A percentile compares a stretch with the other conserved stretches of the same genome.
Evolutionary conservation across 2,113 vertebrate genomes (phyloP).

Genomic region (Leptobrachium ailaonicum): DNA sequence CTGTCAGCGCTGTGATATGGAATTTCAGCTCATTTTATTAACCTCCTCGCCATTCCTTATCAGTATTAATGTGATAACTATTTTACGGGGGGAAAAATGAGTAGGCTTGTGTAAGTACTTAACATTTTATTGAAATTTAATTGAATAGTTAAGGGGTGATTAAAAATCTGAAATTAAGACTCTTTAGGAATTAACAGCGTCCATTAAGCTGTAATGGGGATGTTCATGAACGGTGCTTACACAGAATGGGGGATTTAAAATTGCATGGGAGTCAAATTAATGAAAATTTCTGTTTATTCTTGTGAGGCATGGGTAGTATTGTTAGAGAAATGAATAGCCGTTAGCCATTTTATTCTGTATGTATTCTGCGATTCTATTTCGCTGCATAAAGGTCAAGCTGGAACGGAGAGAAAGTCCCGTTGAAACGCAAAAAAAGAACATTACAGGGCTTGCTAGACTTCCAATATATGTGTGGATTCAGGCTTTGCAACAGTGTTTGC

Average conservation of each 20-base stretch:
- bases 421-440: too few species aligned
- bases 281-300: constrained; percentile 80
- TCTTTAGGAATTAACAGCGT: constrained; percentile 90
- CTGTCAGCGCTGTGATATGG: constrained; percentile 58
- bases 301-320: constrained; percentile 72
- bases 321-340: constrained; percentile 58
- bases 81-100: constrained; percentile 80
- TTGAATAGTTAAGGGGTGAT: constrained; percentile 91
- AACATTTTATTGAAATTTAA: constrained; percentile 92
- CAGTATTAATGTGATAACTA: constrained; percentile 80
- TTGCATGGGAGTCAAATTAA: constrained; percentile 83
- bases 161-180: constrained; percentile 95
- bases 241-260: constrained; percentile 86
- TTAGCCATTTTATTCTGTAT: constrained; percentile 30
- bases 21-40: constrained; percentile 68
- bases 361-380: neutral
- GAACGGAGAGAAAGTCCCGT: neutral
- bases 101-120: constrained; percentile 85
- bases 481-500: too few species aligned
- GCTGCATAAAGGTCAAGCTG: neutral
- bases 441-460: too few species aligned
- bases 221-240: constrained; percentile 80
- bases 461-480: too few species aligned
- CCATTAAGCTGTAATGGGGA: constrained; percentile 94
- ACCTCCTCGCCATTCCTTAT: constrained; percentile 72